These are phyloP conservation scores for Oscheius sp. DNA, from an alignment of 1,140 invertebrate species.

Conservation along the genomic window DNA sequence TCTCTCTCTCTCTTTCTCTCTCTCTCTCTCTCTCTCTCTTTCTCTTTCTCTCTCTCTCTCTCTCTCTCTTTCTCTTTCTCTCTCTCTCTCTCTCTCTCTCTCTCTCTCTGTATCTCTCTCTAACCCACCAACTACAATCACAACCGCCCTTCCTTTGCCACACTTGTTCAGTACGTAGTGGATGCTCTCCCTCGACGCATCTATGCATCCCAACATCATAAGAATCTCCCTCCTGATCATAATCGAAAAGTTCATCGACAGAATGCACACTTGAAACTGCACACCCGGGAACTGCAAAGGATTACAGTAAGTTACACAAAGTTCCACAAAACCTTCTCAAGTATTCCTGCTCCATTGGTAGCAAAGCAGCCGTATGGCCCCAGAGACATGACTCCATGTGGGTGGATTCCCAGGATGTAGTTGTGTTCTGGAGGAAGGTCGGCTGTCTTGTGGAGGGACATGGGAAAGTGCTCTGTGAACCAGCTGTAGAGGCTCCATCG, in stretches of 20 bases:
- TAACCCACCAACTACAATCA: slow-evolving; percentile 42
- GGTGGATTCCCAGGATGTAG: slow-evolving; percentile 69
- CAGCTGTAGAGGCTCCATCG: slow-evolving; percentile 11
- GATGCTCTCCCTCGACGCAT: neutral
- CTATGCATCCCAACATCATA: neutral
- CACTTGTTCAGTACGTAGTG: neutral
- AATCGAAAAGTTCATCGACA: slow-evolving; percentile 63
- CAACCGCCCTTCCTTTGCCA: neutral
- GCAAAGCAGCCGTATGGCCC: too few species aligned
- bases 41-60: too few species aligned
- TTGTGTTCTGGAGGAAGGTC: slow-evolving; percentile 22
- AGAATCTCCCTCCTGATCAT: neutral
- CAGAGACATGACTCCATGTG: too few species aligned
- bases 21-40: too few species aligned
- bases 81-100: too few species aligned
- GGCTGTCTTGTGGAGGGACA: slow-evolving; percentile 22
- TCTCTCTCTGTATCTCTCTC: too few species aligned
- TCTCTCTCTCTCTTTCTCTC: too few species aligned
- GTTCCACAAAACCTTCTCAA: too few species aligned
- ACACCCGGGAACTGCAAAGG: neutral
- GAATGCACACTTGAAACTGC: slow-evolving; percentile 67
- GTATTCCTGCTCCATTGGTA: too few species aligned
- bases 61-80: too few species aligned
- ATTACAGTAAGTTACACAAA: too few species aligned
- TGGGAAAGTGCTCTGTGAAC: slow-evolving; percentile 29